Evolutionary conservation across 2,113 vertebrate species (phyloP), one percentile per base, ranked within the genome.

Genomic region (Nipponia nippon): DNA sequence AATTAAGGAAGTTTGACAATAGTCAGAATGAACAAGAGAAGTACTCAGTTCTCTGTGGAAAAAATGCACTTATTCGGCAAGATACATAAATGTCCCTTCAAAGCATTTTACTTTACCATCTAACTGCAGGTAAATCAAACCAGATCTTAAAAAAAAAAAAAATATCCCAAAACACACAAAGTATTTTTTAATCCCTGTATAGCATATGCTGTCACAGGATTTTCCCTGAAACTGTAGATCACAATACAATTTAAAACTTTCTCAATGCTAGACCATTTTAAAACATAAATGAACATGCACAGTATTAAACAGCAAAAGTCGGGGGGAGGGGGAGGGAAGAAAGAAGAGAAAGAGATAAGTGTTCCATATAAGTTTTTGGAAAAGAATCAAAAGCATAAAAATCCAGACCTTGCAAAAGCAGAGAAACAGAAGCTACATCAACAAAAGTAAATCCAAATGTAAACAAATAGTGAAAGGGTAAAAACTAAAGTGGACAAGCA

Each of bases 341-440:
- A 8, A 17, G 29, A 10, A 11, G 1, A 12, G 2, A n/a, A 7
- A 15, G 4, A 40, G 5, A 22, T 13, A 53, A 47, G 20, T 16
- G 8, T 27, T 72, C 17, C 30, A 13, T 9, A 0, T 32, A 50
- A 50, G 16, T 14, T 63, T 80, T 52, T 84, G 38, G 36, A 79
- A 56, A 34, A 50, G 13, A 62, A 69, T 38, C 40, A 46, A 52
- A 73, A 58, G 9, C 21, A 29, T 32, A 53, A 46, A 65, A 76
- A 47, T 62, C 6, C 13, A 63, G 44, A 38, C 6, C 49, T 13
- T n/a, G 30, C 25, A 42, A 46, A 90, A 87, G 38, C 38, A 77
- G 10, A 82, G 20, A 46, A 75, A 69, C 0, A 69, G n/a, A 67
- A 67, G 55, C 44, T 36, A 59, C 44, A 65, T 25, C 71, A 59